phyloP scores from a whole-genome alignment of 1,140 invertebrate genomes.

The Seison nebaliae region DNA sequence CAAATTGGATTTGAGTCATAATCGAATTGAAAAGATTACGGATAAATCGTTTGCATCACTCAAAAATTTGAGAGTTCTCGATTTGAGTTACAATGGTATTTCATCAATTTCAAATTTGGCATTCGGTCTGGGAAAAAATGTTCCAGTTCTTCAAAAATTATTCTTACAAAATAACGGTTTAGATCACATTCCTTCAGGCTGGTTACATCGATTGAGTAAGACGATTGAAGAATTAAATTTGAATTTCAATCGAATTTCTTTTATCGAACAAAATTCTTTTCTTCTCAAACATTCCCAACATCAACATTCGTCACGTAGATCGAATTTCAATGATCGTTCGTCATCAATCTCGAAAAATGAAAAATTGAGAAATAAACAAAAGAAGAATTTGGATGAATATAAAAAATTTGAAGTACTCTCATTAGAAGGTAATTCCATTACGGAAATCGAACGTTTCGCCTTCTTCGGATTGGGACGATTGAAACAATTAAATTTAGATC shows the following conservation, averaged over 20 bases:
- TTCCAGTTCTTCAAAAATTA: background rate
- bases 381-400: too few species aligned
- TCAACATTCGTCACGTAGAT: too few species aligned
- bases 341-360: too few species aligned
- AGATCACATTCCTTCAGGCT: slow-evolving; percentile 5
- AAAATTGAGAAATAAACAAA: too few species aligned
- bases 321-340: too few species aligned
- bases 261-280: slow-evolving; percentile 4
- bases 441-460: background rate
- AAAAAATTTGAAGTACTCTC: slow-evolving; percentile 2
- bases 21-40: slow-evolving; percentile 1
- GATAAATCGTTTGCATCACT: background rate
- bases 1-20: background rate
- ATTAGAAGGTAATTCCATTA: slow-evolving; percentile 3
- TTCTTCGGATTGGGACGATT: slow-evolving; percentile 2
- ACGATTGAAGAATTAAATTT: slow-evolving; percentile 1
- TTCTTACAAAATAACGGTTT: slow-evolving; percentile 9
- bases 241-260: slow-evolving; percentile 3
- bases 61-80: background rate
- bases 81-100: slow-evolving; percentile 10
- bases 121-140: background rate
- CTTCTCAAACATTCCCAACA: too few species aligned
- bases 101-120: slow-evolving; percentile 1
- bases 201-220: slow-evolving; percentile 2
- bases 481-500: slow-evolving; percentile 10